These are phyloP conservation scores for Hoplias malabaricus DNA, from an alignment of 2,113 vertebrate species.

Conservation along the genomic window DNA sequence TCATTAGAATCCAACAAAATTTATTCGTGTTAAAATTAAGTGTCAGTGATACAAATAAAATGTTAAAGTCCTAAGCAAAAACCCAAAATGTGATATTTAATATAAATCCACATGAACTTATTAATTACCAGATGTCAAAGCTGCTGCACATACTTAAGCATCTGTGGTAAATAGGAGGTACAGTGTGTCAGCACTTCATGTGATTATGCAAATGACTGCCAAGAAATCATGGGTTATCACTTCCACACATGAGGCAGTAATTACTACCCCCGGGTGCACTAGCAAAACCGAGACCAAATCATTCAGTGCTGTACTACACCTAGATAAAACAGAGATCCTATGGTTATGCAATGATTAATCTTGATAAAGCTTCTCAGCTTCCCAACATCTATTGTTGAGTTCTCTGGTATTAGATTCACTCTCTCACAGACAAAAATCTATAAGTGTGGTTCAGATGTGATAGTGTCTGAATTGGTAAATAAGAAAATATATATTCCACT, in stretches of 20 bases:
- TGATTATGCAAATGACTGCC: conserved; percentile 44
- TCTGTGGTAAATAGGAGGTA: conserved; percentile 15
- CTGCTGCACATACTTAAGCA: conserved; percentile 3
- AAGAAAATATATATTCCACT: too few species aligned
- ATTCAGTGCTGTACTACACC: conserved; percentile 24
- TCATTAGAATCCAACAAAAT: background rate
- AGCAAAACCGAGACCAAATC: background rate
- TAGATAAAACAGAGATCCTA: background rate
- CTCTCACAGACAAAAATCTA: too few species aligned
- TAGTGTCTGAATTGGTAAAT: too few species aligned
- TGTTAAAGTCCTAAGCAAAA: conserved; percentile 2
- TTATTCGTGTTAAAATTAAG: background rate
- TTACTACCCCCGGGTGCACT: conserved; percentile 27
- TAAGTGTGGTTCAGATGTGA: too few species aligned
- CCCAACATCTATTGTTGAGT: background rate
- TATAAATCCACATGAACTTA: conserved; percentile 1
- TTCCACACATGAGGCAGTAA: conserved; percentile 17
- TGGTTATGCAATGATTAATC: background rate
- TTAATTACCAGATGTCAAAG: conserved; percentile 29
- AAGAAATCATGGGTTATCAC: conserved; percentile 30
- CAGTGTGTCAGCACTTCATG: conserved; percentile 18
- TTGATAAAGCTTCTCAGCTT: background rate
- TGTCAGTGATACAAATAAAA: background rate
- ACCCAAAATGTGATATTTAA: background rate
- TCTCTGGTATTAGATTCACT: too few species aligned